These are phyloP conservation scores for Protobothrops mucrosquamatus DNA, from an alignment of 2,113 vertebrate genomes.

Conservation along the genomic window DNA sequence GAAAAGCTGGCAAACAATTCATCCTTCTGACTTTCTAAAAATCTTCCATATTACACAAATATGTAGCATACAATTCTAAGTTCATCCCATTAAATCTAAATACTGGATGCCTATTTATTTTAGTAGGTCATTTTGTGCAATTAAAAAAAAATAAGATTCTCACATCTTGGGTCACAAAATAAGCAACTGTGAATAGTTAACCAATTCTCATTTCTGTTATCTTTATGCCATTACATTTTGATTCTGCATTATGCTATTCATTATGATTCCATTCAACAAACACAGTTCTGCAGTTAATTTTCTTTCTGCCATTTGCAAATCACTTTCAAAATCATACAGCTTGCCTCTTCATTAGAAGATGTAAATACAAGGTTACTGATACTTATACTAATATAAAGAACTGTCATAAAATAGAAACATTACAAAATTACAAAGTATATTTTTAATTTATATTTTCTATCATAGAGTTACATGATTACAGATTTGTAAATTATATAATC, in stretches of 20 bases:
- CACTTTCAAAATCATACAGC: slow-evolving; percentile 34
- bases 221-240: slow-evolving; percentile 40
- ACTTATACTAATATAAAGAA: not conserved
- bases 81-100: not conserved
- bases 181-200: slow-evolving; percentile 30
- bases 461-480: slow-evolving; percentile 17
- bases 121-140: not conserved
- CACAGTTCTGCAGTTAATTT: slow-evolving; percentile 48
- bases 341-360: slow-evolving; percentile 29
- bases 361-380: slow-evolving; percentile 41
- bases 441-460: slow-evolving; percentile 38
- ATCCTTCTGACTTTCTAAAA: not conserved
- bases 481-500: not conserved
- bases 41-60: not conserved
- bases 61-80: not conserved
- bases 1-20: not conserved
- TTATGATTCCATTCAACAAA: slow-evolving; percentile 44
- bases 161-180: slow-evolving; percentile 26
- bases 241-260: slow-evolving; percentile 26
- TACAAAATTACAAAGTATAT: not conserved
- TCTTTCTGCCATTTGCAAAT: slow-evolving; percentile 26
- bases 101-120: not conserved
- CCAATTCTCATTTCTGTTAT: slow-evolving; percentile 21
- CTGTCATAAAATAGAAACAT: slow-evolving; percentile 26
- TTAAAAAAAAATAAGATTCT: not conserved